Percentiles rank a stretch among this genome's conserved stretches.
Evolutionary conservation across 2,888 invertebrate genomes (phyloP).

Genomic region (Lomographa bimaculata): DNA sequence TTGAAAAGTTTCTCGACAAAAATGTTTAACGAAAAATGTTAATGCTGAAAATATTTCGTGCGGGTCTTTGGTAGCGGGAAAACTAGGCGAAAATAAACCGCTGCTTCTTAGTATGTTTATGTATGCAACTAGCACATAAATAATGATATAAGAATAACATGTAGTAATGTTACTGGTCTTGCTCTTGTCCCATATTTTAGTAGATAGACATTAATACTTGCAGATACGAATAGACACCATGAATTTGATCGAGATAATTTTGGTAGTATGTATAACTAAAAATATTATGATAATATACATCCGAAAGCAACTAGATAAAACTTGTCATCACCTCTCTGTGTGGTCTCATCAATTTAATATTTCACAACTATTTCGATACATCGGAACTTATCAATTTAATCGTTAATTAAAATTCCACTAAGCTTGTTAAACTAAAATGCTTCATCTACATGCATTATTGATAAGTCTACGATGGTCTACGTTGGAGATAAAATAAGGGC

Average conservation of each 20-base stretch:
- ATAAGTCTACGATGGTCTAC: constrained; percentile 6
- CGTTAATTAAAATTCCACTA: constrained; percentile 15
- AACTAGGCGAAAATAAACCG: constrained; percentile 13
- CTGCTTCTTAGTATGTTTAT: constrained; percentile 24
- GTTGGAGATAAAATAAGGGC: constrained; percentile 3
- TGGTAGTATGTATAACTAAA: too few relatives aligned
- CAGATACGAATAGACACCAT: too few relatives aligned
- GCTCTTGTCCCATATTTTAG: too few relatives aligned
- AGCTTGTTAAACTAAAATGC: constrained; percentile 14
- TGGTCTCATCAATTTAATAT: too few relatives aligned
- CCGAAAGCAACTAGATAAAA: too few relatives aligned
- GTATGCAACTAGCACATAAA: too few relatives aligned
- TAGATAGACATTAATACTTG: too few relatives aligned
- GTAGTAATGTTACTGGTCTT: constrained; percentile 42
- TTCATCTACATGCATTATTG: constrained; percentile 17
- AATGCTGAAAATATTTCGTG: constrained; percentile 14
- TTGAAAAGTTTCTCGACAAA: constrained; percentile 17
- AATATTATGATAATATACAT: too few relatives aligned
- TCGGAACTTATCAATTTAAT: constrained; percentile 17
- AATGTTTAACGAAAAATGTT: constrained; percentile 12
- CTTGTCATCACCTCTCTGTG: too few relatives aligned
- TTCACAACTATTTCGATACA: constrained; percentile 2
- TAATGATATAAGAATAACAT: too few relatives aligned
- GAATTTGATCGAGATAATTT: too few relatives aligned
- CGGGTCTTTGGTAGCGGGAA: constrained; percentile 18